Evolutionary conservation across 2,888 invertebrate species (phyloP), one percentile per base, ranked within the genome.

Genomic region (Drosophila dives): DNA sequence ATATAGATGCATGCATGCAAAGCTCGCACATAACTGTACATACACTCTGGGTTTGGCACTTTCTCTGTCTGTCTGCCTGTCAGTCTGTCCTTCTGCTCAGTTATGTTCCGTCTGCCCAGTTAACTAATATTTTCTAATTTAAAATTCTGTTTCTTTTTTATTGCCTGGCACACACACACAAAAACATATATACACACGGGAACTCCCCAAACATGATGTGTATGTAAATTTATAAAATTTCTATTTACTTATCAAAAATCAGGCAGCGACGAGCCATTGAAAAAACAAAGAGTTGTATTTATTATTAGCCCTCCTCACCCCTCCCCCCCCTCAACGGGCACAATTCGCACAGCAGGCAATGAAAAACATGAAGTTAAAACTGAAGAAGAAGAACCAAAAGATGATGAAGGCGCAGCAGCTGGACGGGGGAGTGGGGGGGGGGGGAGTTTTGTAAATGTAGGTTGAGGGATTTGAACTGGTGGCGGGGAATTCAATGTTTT

Each of bases 91-190:
- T 64, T 61, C 67, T 56, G 51, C 56, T 48, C 72, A 72, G 72
- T 54, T 68, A 36, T 73, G 63, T 73, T 77, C 48, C 56, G 71
- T 77, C 64, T 80, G 80, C 75, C 51, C 54, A 69, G 78, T 79
- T 83, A 86, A 89, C 86, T 86, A 89, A 86, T 89, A 86, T 89
- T 89, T 89, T 89, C 89, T 85, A 86, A 89, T 86, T 89, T 89
- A 85, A 87, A 86, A 89, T 89, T 89, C 89, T 89, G 89, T 89
- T 89, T 86, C 86, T 89, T 86, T 85, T 88, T 86, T 88, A 86
- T 86, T 89, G 80, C 81, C 69, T 15, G 49, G 49, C 58, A 36
- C 62, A 26, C 23, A 20, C 40, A 40, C 55, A 45, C 61, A 20
- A 33, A 11, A 42, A 15, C 55, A 11, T 54, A 33, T 49, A 23